Conservation (phyloP, 1,140 invertebrate species). For the Solenopsis invicta region DNA sequence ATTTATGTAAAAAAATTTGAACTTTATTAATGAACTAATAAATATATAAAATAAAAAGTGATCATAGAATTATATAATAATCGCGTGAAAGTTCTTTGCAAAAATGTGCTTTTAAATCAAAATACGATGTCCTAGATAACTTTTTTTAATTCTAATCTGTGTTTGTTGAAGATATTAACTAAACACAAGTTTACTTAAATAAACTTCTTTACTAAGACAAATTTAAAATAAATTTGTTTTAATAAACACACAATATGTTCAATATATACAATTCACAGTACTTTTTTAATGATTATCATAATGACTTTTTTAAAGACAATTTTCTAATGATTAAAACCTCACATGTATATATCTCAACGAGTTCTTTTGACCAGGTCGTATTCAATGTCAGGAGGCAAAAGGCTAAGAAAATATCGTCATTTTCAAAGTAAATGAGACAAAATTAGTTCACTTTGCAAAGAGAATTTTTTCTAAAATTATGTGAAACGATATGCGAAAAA, state of each 20-base stretch:
- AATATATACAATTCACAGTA: not conserved
- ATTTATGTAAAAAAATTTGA: not conserved
- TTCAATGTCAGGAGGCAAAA: slow-evolving; percentile 1
- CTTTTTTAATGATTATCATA: no score
- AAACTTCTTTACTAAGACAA: not conserved
- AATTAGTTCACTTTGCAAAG: slow-evolving; percentile 7
- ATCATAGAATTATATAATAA: not conserved
- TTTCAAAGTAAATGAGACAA: not conserved
- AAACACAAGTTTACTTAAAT: not conserved
- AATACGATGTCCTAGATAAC: not conserved
- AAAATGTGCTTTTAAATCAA: not conserved
- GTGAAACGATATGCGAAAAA: slow-evolving; percentile 31
- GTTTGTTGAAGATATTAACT: not conserved
- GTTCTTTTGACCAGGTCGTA: not conserved
- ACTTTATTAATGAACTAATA: not conserved
- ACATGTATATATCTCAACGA: not conserved
- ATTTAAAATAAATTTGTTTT: not conserved
- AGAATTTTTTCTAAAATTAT: slow-evolving; percentile 53
- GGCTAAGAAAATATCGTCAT: not conserved
- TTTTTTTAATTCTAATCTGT: not conserved
- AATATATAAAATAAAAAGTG: not conserved
- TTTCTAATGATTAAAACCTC: not conserved
- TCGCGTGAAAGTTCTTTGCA: no score
- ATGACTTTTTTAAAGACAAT: no score
- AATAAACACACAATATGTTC: not conserved